Evolutionary conservation across 2,888 invertebrate species (phyloP).

Genomic region (Deladenus siricidicola): DNA sequence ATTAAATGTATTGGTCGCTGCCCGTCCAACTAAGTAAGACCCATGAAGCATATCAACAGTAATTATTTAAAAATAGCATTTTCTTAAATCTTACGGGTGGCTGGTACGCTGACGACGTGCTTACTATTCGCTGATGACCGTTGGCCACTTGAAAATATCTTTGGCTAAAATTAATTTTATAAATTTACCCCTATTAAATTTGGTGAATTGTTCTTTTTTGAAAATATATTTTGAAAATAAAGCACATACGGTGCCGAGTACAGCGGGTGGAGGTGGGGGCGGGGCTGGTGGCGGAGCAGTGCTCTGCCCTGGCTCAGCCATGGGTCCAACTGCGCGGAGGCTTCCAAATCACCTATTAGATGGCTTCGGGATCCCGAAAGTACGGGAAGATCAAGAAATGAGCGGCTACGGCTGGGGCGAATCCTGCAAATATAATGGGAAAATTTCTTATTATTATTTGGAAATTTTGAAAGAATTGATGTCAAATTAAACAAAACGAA

Average conservation of each 20-base stretch:
- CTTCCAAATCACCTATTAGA: slow-evolving; percentile 23
- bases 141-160: slow-evolving; percentile 47
- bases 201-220: no score
- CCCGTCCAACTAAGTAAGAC: not conserved
- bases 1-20: slow-evolving; percentile 1
- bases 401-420: slow-evolving; percentile 5
- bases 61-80: not conserved
- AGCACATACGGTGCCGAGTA: slow-evolving; percentile 32
- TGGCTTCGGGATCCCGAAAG: slow-evolving; percentile 23
- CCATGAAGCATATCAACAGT: not conserved
- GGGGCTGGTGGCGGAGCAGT: slow-evolving; percentile 19
- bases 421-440: not conserved
- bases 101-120: slow-evolving; percentile 38
- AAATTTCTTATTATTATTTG: no score
- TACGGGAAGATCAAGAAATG: slow-evolving; percentile 14
- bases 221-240: no score
- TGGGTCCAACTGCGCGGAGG: slow-evolving; percentile 22
- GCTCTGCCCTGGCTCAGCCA: slow-evolving; percentile 8
- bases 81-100: slow-evolving; percentile 26
- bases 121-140: slow-evolving; percentile 50
- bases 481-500: not conserved
- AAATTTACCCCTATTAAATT: no score
- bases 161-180: slow-evolving; percentile 24
- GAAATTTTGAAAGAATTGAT: not conserved
- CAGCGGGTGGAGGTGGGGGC: slow-evolving; percentile 49